Evolutionary conservation across 64 coral and sea anemone genomes (phyloP).

Genomic region (Porites australiensis): DNA sequence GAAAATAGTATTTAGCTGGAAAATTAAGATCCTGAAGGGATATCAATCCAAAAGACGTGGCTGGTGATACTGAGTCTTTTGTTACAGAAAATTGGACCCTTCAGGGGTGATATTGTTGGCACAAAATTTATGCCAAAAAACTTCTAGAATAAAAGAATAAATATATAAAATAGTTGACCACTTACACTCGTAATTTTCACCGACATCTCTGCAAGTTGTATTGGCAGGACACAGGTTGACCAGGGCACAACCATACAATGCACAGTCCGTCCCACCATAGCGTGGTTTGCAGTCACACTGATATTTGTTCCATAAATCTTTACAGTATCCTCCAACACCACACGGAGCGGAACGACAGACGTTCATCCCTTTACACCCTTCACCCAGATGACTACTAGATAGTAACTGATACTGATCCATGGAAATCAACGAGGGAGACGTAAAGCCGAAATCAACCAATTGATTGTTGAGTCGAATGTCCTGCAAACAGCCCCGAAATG

Average conservation of each 20-base stretch:
- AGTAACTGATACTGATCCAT: conserved; percentile 1
- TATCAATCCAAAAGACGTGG: no score
- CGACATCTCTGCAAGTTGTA: conserved; percentile 79
- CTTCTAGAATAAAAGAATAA: not conserved
- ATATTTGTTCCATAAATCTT: conserved; percentile 87
- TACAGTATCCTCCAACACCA: conserved; percentile 75
- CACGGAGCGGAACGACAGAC: conserved; percentile 65
- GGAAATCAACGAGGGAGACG: conserved; percentile 5
- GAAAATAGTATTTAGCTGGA: no score
- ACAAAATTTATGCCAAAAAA: no score
- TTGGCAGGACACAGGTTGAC: conserved; percentile 75
- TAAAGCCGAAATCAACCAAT: conserved; percentile 76
- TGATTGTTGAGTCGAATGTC: conserved; percentile 76
- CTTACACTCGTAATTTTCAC: conserved; percentile 90
- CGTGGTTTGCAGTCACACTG: conserved; percentile 80
- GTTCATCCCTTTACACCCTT: conserved; percentile 85
- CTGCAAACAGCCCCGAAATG: conserved; percentile 85
- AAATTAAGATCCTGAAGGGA: no score
- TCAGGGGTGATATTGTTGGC: no score
- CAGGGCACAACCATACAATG: conserved; percentile 84
- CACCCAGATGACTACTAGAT: conserved; percentile 1
- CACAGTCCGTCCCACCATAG: conserved; percentile 86
- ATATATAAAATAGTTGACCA: not conserved
- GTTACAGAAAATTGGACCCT: no score
- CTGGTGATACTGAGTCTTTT: no score